Evolutionary conservation across 1,140 invertebrate species (phyloP), one percentile per base, ranked within the genome.

Genomic region (Scaptomyza hsui): DNA sequence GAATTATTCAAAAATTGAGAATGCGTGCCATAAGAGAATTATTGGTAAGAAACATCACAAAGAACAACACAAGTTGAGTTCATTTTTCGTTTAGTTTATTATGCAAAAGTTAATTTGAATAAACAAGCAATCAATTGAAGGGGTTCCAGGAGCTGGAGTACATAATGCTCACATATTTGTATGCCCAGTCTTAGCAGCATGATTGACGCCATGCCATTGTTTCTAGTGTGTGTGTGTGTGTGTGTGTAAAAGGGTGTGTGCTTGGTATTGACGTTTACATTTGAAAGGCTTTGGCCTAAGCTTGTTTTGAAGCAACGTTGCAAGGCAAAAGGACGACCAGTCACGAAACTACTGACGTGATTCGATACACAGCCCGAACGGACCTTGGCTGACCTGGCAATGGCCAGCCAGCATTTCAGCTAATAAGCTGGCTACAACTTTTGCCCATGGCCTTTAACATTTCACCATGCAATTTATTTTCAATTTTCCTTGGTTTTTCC

Each of bases 91-190:
- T 39, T 68, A 56, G 79, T 83, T 82, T 78, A 80, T 70, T 86
- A 85, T 85, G 80, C 81, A 85, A 77, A 85, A 86, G 80, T 76
- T 83, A 80, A 83, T 83, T 86, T 83, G 62, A 76, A 76, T 83
- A 80, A 73, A 73, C 81, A 80, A 86, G 74, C 65, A 80, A 69
- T 21, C 42, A 59, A 69, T 77, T 77, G 55, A 53, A 56, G 24
- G 19, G 0, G 0, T 4, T n/a, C 12, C 15, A 7, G 1, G 18
- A n/a, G 49, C 49, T 13, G 32, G 32, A 18, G 12, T 4, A 3
- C 18, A 19, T 51, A 37, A 35, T 18, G 29, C 29, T 51, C n/a
- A 35, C 15, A 26, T 26, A 35, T 35, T 35, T 51, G 29, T 37
- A 32, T 35, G n/a, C 12, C 16, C 29, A 42, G 39, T 16, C 9